phyloP scores from a whole-genome alignment of 2,113 vertebrate species.

The Mesoclemmys tuberculata region DNA sequence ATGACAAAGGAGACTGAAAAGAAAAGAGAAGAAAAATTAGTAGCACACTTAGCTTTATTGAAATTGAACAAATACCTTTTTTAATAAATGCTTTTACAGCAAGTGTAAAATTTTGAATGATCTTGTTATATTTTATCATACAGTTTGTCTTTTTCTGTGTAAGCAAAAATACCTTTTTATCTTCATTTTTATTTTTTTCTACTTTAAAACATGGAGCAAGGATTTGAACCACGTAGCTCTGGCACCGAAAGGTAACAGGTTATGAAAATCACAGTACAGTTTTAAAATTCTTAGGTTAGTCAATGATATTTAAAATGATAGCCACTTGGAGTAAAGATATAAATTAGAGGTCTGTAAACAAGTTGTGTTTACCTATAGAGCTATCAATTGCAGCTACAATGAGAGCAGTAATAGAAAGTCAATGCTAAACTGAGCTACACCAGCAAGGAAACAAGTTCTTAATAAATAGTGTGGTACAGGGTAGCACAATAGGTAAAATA shows the following conservation, averaged over 20 bases:
- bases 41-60: constrained; percentile 93
- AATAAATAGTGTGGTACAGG: constrained; percentile 73
- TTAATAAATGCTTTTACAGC: constrained; percentile 84
- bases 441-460: constrained; percentile 76
- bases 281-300: constrained; percentile 82
- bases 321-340: constrained; percentile 83
- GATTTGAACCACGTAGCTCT: constrained; percentile 79
- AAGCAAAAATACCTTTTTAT: constrained; percentile 84
- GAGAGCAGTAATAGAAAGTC: constrained; percentile 77
- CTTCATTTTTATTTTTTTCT: constrained; percentile 64
- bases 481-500: constrained; percentile 78
- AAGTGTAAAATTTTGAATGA: constrained; percentile 81
- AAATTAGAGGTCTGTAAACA: constrained; percentile 83
- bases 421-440: constrained; percentile 79
- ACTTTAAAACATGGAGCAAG: constrained; percentile 85
- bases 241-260: constrained; percentile 83
- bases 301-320: constrained; percentile 84
- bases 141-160: constrained; percentile 77
- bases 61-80: constrained; percentile 85
- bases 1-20: constrained; percentile 9
- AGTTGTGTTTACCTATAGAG: constrained; percentile 77
- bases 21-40: constrained; percentile 38
- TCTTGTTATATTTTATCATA: constrained; percentile 76
- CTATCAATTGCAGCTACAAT: constrained; percentile 80
- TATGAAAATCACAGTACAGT: constrained; percentile 87